phyloP scores from a whole-genome alignment of 2,113 vertebrate species.

The Taxidea taxus region DNA sequence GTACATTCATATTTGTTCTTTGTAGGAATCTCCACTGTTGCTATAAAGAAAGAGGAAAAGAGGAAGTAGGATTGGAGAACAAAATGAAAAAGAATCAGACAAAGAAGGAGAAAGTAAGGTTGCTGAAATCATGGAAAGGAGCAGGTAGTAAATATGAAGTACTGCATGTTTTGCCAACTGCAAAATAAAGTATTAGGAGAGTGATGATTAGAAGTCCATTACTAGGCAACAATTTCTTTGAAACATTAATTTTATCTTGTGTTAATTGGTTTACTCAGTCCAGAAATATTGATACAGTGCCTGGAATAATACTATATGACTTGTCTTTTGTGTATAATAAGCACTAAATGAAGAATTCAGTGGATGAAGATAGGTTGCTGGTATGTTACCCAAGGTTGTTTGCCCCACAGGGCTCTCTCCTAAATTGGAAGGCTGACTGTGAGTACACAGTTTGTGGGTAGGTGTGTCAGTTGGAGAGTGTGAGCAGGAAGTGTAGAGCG shows the following conservation, averaged over 20 bases:
- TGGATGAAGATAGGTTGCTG: background rate
- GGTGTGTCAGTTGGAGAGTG: background rate
- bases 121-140: background rate
- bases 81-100: background rate
- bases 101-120: background rate
- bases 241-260: constrained; percentile 4
- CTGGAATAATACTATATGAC: background rate
- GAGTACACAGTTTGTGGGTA: background rate
- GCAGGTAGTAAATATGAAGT: background rate
- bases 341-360: background rate
- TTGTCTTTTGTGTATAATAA: background rate
- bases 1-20: background rate
- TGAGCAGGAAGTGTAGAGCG: background rate
- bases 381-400: background rate
- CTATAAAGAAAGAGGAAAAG: background rate
- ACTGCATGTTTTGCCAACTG: background rate
- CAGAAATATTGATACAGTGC: background rate
- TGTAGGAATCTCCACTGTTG: background rate
- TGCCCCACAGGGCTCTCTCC: background rate
- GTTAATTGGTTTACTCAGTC: background rate
- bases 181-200: background rate
- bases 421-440: background rate
- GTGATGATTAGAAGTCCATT: background rate
- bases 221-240: background rate
- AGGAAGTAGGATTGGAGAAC: background rate